Evolutionary conservation across 1,140 invertebrate species (phyloP).

Genomic region (Trypoxylus dichotomus): DNA sequence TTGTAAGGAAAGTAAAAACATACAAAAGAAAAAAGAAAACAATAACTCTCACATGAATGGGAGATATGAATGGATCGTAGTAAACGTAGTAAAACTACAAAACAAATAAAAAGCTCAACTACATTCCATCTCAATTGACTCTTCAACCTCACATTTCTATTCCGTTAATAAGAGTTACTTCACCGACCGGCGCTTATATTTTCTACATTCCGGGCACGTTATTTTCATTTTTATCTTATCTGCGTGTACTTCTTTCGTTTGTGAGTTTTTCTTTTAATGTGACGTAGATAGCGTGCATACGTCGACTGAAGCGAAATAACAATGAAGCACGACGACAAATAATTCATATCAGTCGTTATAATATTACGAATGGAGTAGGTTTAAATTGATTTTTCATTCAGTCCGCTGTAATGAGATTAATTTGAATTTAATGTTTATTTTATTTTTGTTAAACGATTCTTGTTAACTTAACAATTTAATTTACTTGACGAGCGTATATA

Average conservation of each 20-base stretch:
- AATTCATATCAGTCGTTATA: conserved; percentile 2
- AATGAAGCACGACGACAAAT: conserved; percentile 7
- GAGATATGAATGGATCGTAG: conserved; percentile 50
- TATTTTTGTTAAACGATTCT: not conserved
- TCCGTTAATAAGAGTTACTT: conserved; percentile 25
- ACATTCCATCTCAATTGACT: conserved; percentile 46
- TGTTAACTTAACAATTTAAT: not conserved
- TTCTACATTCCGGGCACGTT: conserved; percentile 25
- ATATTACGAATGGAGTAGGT: conserved; percentile 17
- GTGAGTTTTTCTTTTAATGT: conserved; percentile 1
- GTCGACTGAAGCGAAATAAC: not conserved
- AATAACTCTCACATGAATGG: conserved; percentile 42
- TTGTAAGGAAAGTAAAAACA: conserved; percentile 40
- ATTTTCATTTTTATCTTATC: conserved; percentile 26
- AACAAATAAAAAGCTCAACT: conserved; percentile 51
- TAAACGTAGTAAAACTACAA: conserved; percentile 53
- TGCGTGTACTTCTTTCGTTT: conserved; percentile 23
- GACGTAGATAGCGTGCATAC: conserved; percentile 12
- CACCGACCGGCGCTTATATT: conserved; percentile 4
- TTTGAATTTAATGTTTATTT: conserved; percentile 30
- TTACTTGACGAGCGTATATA: not conserved
- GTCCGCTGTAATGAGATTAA: conserved; percentile 27
- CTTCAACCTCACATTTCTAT: conserved; percentile 28
- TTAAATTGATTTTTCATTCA: conserved; percentile 31
- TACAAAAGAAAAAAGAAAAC: conserved; percentile 13